Conservation (phyloP, 2,797 vertebrate genomes). For the Zonotrichia albicollis region DNA sequence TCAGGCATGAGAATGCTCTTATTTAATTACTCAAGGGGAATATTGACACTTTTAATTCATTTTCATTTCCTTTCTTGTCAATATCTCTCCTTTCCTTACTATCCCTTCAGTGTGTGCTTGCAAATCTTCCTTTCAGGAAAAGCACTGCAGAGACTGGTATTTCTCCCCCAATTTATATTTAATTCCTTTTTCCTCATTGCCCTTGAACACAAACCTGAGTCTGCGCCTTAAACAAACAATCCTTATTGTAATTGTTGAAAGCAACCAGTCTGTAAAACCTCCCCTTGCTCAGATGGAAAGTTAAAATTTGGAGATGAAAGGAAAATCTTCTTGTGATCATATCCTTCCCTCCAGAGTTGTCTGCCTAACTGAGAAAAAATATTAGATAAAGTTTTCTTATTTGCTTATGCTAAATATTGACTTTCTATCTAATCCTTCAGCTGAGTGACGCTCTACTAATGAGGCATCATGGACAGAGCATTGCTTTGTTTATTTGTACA, state of each 20-base stretch:
- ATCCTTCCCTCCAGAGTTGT: background rate
- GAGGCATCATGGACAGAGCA: background rate
- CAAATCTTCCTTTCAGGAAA: background rate
- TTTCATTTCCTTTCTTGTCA: slow-evolving; percentile 13
- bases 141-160: background rate
- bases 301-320: background rate
- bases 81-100: background rate
- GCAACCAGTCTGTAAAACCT: background rate
- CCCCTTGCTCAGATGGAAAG: background rate
- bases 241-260: background rate
- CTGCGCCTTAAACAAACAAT: background rate
- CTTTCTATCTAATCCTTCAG: background rate
- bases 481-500: background rate
- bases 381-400: background rate
- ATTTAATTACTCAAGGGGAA: slow-evolving; percentile 15
- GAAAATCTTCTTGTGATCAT: background rate
- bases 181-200: background rate
- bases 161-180: background rate
- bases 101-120: background rate
- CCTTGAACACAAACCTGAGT: background rate
- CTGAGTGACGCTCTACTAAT: background rate
- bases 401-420: background rate
- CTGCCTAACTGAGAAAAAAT: background rate
- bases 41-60: slow-evolving; percentile 24
- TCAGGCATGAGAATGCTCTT: background rate